Base-by-base conservation (phyloP, 2,888 invertebrate genomes). In the Euplexia lucipara region DNA sequence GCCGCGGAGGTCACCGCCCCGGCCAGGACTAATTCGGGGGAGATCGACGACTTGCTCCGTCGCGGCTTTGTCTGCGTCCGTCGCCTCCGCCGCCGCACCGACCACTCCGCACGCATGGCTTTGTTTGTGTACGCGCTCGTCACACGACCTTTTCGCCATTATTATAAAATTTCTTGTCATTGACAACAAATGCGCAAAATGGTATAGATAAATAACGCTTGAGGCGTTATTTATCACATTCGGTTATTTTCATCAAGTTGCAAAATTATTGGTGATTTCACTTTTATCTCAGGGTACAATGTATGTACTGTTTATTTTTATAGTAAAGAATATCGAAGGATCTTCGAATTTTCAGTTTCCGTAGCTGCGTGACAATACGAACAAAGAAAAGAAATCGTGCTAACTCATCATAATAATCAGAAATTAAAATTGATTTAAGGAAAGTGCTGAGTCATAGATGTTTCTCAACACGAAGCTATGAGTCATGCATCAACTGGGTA, bases 11-110 rank as follows among this genome's bases (percentile, higher is more conserved):
- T 94, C 94, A 94, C 89, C 93, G 94, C 92, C 94, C 94, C 86
- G 90, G 91, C 91, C 94, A 94, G 94, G 94, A 95, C 94, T 95
- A 95, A 95, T 95, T 95, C 91, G 94, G 95, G 92, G 95, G 92
- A 93, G 94, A 94, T 91, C 94, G 93, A 89, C 94, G 95, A 92
- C 93, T 93, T 89, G 88, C 87, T 86, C 79, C 86, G 90, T 83
- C 87, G 89, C 84, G 87, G 91, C 94, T 93, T 94, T 94, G 95
- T 94, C 94, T 92, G 91, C 89, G 86, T 86, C 83, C 87, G 86
- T 75, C 79, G 78, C 79, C 87, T 85, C 82, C 85, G 79, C 82
- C 84, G 78, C 71, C 83, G 78, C 83, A 71, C 82, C 79, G 82
- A 66, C 80, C 79, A 79, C 76, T 81, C 65, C 78, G 78, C 84